Percentiles rank a stretch among this genome's conserved stretches.
Evolutionary conservation across 2,888 invertebrate species (phyloP).

Genomic region (Pristionchus fissidentatus): DNA sequence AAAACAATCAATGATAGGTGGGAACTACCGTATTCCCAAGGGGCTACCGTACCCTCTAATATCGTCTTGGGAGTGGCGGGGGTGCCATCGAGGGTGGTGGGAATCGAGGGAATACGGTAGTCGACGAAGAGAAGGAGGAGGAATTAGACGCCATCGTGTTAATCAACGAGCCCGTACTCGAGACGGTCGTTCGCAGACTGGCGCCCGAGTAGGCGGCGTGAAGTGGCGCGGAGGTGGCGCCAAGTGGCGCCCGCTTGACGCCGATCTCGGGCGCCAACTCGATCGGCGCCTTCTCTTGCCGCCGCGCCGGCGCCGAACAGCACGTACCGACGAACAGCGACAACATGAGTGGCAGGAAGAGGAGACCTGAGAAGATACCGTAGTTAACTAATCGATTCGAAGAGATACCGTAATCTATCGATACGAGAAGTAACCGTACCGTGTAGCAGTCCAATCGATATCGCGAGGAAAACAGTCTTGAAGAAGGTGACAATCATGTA

Average conservation of each 20-base stretch:
- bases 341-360: slow-evolving; percentile 83
- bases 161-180: background rate
- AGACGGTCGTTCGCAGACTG: background rate
- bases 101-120: slow-evolving; percentile 14
- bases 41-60: background rate
- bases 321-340: slow-evolving; percentile 70
- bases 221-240: background rate
- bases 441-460: slow-evolving; percentile 82
- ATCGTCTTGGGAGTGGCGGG: background rate
- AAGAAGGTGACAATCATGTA: slow-evolving; percentile 96
- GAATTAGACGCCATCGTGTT: no score
- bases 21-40: no score
- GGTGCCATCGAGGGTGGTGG: slow-evolving; percentile 18
- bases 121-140: background rate
- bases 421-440: slow-evolving; percentile 78
- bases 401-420: background rate
- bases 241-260: background rate
- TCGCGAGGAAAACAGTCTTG: slow-evolving; percentile 81
- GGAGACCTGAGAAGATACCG: slow-evolving; percentile 77
- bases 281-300: slow-evolving; percentile 25
- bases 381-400: background rate
- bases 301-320: slow-evolving; percentile 33
- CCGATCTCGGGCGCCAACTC: background rate
- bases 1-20: no score
- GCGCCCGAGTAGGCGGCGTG: slow-evolving; percentile 34